These are phyloP conservation scores for Mirza zaza DNA, from an alignment of 2,113 vertebrate species.

Conservation along the genomic window DNA sequence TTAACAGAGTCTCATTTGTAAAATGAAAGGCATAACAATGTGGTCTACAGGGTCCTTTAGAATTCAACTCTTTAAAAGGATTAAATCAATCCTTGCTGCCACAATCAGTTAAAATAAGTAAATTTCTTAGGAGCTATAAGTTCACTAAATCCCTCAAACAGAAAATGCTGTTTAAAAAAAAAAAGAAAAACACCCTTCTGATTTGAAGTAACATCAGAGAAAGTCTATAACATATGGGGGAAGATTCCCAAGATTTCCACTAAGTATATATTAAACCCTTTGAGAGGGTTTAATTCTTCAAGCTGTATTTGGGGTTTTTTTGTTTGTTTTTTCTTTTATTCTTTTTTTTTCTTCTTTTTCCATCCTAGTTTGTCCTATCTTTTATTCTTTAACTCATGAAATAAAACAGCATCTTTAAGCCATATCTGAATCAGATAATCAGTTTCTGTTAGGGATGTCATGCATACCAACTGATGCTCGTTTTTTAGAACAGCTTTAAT, in stretches of 20 bases:
- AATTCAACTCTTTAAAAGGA: constrained; percentile 27
- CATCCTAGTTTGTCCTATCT: too few species aligned
- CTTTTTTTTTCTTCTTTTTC: too few species aligned
- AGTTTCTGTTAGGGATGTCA: neutral
- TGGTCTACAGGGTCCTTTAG: neutral
- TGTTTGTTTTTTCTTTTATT: too few species aligned
- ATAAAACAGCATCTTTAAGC: neutral
- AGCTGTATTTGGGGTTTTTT: neutral
- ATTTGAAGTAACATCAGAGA: neutral
- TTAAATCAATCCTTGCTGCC: constrained; percentile 16
- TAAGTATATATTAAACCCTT: neutral
- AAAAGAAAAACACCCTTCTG: neutral
- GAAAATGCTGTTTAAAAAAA: neutral
- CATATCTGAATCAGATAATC: neutral
- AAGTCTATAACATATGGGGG: neutral
- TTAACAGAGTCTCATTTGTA: neutral
- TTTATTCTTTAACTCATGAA: too few species aligned
- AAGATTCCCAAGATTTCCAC: neutral
- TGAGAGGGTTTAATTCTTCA: neutral
- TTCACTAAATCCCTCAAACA: constrained; percentile 20
- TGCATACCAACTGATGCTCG: neutral
- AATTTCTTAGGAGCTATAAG: neutral
- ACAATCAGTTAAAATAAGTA: constrained; percentile 31
- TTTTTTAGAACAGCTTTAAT: neutral
- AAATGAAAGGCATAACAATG: constrained; percentile 43